Conservation (phyloP, 2,113 vertebrate species). For the Ceyx margarethae region DNA sequence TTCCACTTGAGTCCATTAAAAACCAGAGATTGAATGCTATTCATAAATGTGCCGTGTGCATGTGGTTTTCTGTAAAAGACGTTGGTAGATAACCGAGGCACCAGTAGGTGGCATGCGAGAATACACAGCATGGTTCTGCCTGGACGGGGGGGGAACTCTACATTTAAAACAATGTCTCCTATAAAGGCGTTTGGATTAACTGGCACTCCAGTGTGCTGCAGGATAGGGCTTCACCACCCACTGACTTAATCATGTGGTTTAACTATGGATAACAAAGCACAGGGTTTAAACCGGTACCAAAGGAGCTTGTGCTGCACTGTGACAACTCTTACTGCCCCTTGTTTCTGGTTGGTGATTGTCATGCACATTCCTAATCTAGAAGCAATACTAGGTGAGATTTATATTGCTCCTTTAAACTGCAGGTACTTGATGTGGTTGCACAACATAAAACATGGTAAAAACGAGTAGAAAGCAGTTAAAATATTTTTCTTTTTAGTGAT, state of each 20-base stretch:
- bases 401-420: background rate
- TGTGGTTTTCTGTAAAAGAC: background rate
- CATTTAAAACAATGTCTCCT: background rate
- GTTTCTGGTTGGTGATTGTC: background rate
- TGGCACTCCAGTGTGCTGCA: background rate
- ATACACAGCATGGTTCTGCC: background rate
- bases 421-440: background rate
- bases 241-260: fast-evolving
- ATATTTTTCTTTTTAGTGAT: background rate
- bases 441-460: background rate
- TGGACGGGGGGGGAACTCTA: background rate
- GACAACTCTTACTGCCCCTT: background rate
- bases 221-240: background rate
- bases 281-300: background rate
- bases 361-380: fast-evolving
- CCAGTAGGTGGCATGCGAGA: conserved; percentile 65
- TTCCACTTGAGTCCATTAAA: background rate
- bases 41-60: fast-evolving
- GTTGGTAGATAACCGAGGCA: background rate
- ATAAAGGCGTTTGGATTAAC: background rate
- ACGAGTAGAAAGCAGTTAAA: background rate
- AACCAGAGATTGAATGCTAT: background rate
- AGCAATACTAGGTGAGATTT: background rate
- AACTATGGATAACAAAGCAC: background rate
- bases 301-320: background rate